Base-by-base conservation (phyloP, 2,113 vertebrate genomes). In the Lophotis ruficrista region DNA sequence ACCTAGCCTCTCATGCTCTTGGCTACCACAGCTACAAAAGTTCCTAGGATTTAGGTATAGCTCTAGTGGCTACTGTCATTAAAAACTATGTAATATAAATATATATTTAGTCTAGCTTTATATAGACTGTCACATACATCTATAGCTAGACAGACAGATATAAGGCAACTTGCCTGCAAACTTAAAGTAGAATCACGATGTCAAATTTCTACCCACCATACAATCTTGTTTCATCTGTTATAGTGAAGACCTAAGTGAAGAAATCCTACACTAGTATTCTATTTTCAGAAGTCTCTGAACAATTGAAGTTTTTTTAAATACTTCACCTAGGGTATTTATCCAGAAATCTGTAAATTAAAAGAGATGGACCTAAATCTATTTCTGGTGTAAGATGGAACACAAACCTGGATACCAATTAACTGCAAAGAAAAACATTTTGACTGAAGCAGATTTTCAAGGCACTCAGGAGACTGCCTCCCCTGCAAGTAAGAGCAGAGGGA, bases 401-500 rank as follows among this genome's bases (percentile, higher is more conserved):
- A 0, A 82, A 89, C 65, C 50, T 76, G 28, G 73, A 91, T 93
- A 54, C 37, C 70, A 96, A 91, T 68, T 93, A 93, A 89, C 81
- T 89, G 84, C 35, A 91, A 81, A 94, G 72, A 54, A 83, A 92
- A 96, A 38, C 45, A 71, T 86, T 86, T 93, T 2, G 6, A 81
- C 47, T 97, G 51, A 94, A 94, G 79, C 14, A 0, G 0, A 70
- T 83, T 89, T 93, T 78, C 75, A 90, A 90, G 60, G 83, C 76
- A 93, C 94, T 90, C 95, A 81, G 53, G 88, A 95, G 95, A 93
- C 92, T 23, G 15, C 30, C 75, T 37, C 38, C 48, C 24, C 51
- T 90, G 45, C 61, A 94, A 93, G 75, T 53, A 83, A 88, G 62
- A 83, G 76, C 64, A 75, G 64, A 64, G 14, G 41, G 47, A 92